Evolutionary conservation across 2,888 invertebrate genomes (phyloP), one percentile per base, ranked within the genome.

Genomic region (Phorcus lineatus): DNA sequence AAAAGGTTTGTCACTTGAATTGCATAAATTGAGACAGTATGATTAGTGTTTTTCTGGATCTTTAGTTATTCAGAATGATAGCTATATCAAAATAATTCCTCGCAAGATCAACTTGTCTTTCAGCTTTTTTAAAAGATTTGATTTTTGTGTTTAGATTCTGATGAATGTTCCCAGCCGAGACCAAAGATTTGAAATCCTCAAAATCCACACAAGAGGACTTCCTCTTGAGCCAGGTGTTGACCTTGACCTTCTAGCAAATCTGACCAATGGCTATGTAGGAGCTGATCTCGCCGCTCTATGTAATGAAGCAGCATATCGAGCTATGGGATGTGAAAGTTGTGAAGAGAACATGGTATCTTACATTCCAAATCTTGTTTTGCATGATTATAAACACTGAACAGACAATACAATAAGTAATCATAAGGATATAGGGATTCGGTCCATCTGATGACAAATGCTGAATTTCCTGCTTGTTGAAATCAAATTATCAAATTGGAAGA

Each of bases 211-310:
- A 86, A 19, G 76, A 76, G 66, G 75, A 3, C 78, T 91, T 54
- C 82, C 82, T 13, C 57, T 89, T 24, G 83, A 19, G 16, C 31
- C 22, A 66, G 88, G 89, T 82, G 81, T 91, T 74, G 83, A 88
- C 82, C 75, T 90, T 62, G 74, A 83, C 3, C 74, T 77, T 28
- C 78, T 95, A 6, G 94, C 94, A 0, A 90, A 91, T 53, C 91
- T 94, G 80, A 95, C 95, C 0, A 94, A 94, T 52, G 95, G 95
- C 22, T 95, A 94, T 91, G 94, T 95, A 9, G 93, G 94, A 4
- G 94, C 94, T 2, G 95, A 95, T 91, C 88, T 95, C 28, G 91
- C 91, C 0, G 90, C 94, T 9, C 88, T 95, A 16, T 91, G 94
- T 75, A 92, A 94, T 80, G 88, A 91, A 78, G 89, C 90, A 66